Percentiles rank a stretch among this genome's conserved stretches.
phyloP scores from a whole-genome alignment of 2,797 vertebrate genomes.

The Propithecus perrieri region DNA sequence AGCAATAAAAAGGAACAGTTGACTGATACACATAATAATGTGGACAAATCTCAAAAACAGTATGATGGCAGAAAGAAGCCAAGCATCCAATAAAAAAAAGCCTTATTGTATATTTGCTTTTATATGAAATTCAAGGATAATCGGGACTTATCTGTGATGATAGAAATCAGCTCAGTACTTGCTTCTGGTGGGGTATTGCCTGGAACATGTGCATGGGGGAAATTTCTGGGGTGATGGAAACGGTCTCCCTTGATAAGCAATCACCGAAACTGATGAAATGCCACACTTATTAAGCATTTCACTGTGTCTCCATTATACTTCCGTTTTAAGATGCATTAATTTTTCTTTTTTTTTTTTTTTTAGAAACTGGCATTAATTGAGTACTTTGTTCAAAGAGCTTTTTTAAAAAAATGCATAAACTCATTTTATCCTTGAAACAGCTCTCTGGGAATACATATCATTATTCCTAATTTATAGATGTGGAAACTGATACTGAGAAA shows the following conservation, averaged over 20 bases:
- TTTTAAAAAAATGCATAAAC: background rate
- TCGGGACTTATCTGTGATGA: background rate
- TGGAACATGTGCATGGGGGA: background rate
- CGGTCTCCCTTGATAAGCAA: background rate
- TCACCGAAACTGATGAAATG: background rate
- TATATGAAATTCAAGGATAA: background rate
- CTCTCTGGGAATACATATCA: background rate
- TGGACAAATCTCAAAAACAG: background rate
- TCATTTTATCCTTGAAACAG: background rate
- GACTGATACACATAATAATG: background rate
- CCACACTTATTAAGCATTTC: background rate
- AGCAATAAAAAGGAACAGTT: background rate
- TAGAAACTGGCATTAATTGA: no score
- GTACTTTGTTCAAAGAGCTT: background rate
- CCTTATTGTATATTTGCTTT: background rate
- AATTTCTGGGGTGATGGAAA: background rate
- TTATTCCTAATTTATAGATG: background rate
- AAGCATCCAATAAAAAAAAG: background rate
- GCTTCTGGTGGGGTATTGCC: background rate
- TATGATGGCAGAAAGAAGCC: background rate
- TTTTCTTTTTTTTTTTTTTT: no score
- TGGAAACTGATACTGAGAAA: background rate
- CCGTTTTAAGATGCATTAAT: background rate
- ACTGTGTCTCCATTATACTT: background rate
- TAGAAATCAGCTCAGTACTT: background rate